Conservation (phyloP, 2,113 vertebrate genomes). For the Callorhinus ursinus region DNA sequence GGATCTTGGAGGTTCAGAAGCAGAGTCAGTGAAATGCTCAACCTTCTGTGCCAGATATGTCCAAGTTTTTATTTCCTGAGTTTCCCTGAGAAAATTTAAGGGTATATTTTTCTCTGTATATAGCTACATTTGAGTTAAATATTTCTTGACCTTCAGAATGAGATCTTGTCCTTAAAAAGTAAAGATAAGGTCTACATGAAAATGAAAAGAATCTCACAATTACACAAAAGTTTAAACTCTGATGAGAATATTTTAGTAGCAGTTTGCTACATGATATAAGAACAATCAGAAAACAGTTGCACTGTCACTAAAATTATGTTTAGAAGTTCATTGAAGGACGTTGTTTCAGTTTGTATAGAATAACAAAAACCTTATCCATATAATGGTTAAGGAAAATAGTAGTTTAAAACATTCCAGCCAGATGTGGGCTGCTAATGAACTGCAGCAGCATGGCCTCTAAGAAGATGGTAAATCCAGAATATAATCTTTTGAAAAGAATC, state of each 20-base stretch:
- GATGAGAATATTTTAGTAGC: constrained; percentile 79
- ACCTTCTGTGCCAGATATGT: constrained; percentile 34
- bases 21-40: constrained; percentile 35
- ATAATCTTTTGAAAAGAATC: constrained; percentile 77
- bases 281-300: constrained; percentile 79
- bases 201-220: constrained; percentile 74
- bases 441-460: constrained; percentile 78
- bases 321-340: constrained; percentile 78
- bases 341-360: constrained; percentile 80
- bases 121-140: constrained; percentile 39
- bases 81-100: constrained; percentile 55
- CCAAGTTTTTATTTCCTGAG: constrained; percentile 26
- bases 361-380: constrained; percentile 77
- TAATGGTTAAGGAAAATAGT: constrained; percentile 83
- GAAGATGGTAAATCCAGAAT: constrained; percentile 81
- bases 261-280: constrained; percentile 75
- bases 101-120: neutral
- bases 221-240: constrained; percentile 76
- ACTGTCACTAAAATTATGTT: constrained; percentile 80
- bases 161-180: constrained; percentile 60
- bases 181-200: constrained; percentile 59
- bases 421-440: constrained; percentile 84
- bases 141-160: constrained; percentile 51
- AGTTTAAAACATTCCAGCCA: constrained; percentile 82
- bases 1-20: constrained; percentile 41